Percentiles rank a stretch among this genome's conserved stretches.
Evolutionary conservation across 2,888 invertebrate species (phyloP).

Genomic region (Drosophila mettleri): DNA sequence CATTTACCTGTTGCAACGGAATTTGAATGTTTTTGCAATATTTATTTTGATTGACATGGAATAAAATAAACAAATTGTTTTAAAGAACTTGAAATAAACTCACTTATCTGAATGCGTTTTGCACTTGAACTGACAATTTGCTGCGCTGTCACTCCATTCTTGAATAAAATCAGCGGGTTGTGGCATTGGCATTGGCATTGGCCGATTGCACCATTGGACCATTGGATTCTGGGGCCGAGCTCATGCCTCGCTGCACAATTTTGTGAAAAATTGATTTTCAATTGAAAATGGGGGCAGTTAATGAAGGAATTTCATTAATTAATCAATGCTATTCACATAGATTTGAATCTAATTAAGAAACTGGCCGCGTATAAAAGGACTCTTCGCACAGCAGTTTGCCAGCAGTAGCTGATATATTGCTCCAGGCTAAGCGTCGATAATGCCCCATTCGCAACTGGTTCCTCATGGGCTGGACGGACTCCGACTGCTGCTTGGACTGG

Average conservation of each 20-base stretch:
- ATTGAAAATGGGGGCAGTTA: conserved; percentile 26
- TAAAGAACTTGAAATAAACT: neutral
- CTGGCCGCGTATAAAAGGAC: conserved; percentile 41
- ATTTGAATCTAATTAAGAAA: conserved; percentile 45
- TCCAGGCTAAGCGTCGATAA: conserved; percentile 31
- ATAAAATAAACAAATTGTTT: neutral
- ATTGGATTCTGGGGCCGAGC: conserved; percentile 13
- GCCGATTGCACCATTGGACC: no score
- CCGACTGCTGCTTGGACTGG: conserved; percentile 29
- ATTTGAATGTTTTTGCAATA: neutral
- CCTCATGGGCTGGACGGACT: conserved; percentile 23
- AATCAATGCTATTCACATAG: conserved; percentile 56
- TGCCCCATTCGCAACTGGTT: conserved; percentile 38
- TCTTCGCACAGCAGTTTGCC: neutral
- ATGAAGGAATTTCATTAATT: conserved; percentile 27
- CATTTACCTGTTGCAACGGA: neutral
- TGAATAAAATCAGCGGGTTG: conserved; percentile 6
- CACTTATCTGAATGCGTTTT: conserved; percentile 4
- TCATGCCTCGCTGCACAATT: conserved; percentile 43
- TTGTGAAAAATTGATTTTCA: conserved; percentile 24
- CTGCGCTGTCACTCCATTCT: conserved; percentile 39
- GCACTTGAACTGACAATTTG: conserved; percentile 47
- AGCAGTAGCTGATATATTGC: conserved; percentile 24
- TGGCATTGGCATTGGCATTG: conserved; percentile 51
- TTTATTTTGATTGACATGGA: neutral